Evolutionary conservation across 2,888 invertebrate genomes (phyloP).

Genomic region (Caenorhabditis drosophilae): DNA sequence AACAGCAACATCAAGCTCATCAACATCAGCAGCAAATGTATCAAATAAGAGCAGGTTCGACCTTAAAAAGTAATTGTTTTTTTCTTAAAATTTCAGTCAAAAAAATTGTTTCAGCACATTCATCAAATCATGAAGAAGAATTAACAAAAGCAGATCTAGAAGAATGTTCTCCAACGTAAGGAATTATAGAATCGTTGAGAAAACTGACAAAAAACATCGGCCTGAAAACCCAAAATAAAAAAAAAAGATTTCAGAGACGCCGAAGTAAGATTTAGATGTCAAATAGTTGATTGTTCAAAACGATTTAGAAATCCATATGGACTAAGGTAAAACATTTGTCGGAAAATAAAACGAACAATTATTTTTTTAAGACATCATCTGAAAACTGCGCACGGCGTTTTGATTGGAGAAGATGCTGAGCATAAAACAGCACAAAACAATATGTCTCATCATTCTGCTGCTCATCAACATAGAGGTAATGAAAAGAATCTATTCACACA

Average conservation of each 20-base stretch:
- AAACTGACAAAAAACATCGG: neutral
- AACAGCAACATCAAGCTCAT: neutral
- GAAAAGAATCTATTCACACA: too few species aligned
- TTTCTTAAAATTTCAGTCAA: too few species aligned
- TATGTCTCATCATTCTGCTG: conserved; percentile 5
- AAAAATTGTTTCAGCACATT: too few species aligned
- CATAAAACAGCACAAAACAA: conserved; percentile 11
- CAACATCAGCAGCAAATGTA: neutral
- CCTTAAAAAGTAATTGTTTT: too few species aligned
- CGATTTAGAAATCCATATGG: conserved; percentile 40
- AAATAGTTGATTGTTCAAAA: conserved; percentile 37
- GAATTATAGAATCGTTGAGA: neutral
- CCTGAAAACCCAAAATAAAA: neutral
- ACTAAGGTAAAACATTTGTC: conserved; percentile 12
- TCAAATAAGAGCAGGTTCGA: neutral
- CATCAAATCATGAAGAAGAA: conserved; percentile 6
- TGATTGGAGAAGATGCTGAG: conserved; percentile 17
- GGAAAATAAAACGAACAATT: neutral
- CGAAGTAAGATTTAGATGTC: conserved; percentile 40
- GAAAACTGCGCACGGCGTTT: conserved; percentile 22
- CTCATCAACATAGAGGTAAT: too few species aligned
- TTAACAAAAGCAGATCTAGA: conserved; percentile 26
- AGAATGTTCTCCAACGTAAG: conserved; percentile 35
- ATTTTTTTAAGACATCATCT: conserved; percentile 14
- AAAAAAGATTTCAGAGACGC: conserved; percentile 12